Conservation (phyloP, 2,888 invertebrate genomes). For the Odontocerum albicorne region DNA sequence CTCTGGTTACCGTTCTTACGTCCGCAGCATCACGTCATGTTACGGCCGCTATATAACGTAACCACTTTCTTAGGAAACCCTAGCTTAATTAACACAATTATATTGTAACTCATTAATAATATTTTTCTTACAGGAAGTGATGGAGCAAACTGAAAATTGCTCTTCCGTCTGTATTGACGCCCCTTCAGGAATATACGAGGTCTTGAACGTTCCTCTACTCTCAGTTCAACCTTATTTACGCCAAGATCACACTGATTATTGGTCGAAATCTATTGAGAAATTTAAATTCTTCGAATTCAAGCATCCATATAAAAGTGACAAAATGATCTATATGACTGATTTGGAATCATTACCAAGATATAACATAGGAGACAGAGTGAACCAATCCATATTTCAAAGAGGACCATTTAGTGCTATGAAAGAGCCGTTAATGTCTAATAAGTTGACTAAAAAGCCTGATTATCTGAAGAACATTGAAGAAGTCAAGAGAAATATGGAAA, state of each 20-base stretch:
- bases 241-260: slow-evolving; percentile 14
- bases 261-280: slow-evolving; percentile 20
- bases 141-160: slow-evolving; percentile 1
- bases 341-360: background rate
- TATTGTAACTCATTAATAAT: background rate
- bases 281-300: slow-evolving; percentile 20
- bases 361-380: background rate
- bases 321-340: background rate
- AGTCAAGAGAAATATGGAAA: slow-evolving; percentile 24
- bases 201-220: slow-evolving; percentile 15
- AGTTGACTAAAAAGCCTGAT: slow-evolving; percentile 14
- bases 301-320: slow-evolving; percentile 18
- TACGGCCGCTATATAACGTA: too few relatives aligned
- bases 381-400: background rate
- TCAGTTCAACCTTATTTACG: background rate
- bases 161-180: background rate
- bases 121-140: slow-evolving; percentile 23
- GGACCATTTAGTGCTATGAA: background rate
- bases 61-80: too few relatives aligned
- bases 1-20: too few relatives aligned
- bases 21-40: too few relatives aligned
- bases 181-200: slow-evolving; percentile 13
- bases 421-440: background rate
- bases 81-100: too few relatives aligned
- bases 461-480: slow-evolving; percentile 26